Percentiles rank a stretch among this genome's conserved stretches.
Conservation (phyloP, 2,797 vertebrate species). For the Sebastes dallii region DNA sequence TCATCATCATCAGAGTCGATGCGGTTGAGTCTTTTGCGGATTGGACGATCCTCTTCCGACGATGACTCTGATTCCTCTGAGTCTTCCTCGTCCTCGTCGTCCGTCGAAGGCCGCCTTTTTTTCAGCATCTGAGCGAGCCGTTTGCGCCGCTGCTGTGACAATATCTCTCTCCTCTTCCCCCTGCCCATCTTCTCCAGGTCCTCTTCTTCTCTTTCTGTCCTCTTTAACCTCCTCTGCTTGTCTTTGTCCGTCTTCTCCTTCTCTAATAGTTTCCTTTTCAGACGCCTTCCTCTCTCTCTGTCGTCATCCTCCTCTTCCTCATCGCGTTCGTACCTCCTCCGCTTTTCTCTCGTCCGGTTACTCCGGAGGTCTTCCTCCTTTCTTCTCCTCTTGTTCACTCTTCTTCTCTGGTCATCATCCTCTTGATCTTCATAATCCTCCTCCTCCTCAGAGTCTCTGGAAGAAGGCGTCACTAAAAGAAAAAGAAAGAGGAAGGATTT, state of each 20-base stretch:
- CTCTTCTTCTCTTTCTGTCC: conserved; percentile 62
- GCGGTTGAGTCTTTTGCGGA: conserved; percentile 79
- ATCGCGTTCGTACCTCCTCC: conserved; percentile 20
- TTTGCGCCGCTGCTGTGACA: conserved; percentile 71
- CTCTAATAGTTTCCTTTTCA: conserved; percentile 56
- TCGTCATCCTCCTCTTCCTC: conserved; percentile 48
- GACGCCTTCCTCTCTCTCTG: conserved; percentile 58
- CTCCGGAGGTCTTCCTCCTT: conserved; percentile 38
- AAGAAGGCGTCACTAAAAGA: conserved; percentile 54
- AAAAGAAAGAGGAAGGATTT: background rate
- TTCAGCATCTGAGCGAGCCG: conserved; percentile 77
- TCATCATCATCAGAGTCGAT: conserved; percentile 84
- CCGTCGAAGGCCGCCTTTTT: conserved; percentile 84
- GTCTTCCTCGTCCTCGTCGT: conserved; percentile 80
- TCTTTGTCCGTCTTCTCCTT: conserved; percentile 46
- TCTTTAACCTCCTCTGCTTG: conserved; percentile 36
- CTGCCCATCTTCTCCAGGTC: conserved; percentile 71
- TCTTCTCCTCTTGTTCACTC: conserved; percentile 66
- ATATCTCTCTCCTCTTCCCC: conserved; percentile 75
- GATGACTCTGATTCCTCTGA: conserved; percentile 55
- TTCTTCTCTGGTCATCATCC: conserved; percentile 57
- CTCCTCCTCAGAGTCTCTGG: conserved; percentile 81
- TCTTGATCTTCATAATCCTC: conserved; percentile 82
- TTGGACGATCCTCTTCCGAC: conserved; percentile 69
- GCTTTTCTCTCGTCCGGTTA: conserved; percentile 35